Conservation (phyloP, 2,113 vertebrate species). For the Irena cyanogastra region DNA sequence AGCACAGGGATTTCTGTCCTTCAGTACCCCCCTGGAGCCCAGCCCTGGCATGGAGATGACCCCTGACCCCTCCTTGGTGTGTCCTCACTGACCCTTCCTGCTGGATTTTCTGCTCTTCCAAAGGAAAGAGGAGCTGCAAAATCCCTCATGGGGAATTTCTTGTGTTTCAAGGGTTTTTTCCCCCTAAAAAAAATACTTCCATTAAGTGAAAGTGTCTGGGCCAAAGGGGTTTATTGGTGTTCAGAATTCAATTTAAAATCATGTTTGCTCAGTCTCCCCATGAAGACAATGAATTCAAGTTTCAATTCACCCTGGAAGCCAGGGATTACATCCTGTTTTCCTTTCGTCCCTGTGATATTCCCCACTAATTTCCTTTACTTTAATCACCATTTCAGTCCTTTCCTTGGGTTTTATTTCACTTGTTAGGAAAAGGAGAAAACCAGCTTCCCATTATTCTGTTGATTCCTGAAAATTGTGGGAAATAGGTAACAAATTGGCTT, state of each 20-base stretch:
- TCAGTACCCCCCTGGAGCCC: neutral
- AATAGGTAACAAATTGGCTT: neutral
- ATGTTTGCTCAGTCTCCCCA: neutral
- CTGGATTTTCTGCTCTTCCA: neutral
- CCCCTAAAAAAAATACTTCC: neutral
- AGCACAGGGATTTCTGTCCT: neutral
- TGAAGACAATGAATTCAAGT: rapidly evolving
- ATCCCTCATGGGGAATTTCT: neutral
- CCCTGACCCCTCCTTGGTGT: rapidly evolving
- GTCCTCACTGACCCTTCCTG: neutral
- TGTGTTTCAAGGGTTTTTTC: rapidly evolving
- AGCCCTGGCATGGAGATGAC: no score
- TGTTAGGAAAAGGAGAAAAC: neutral
- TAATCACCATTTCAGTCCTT: neutral
- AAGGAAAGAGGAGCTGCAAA: neutral
- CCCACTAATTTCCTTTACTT: neutral
- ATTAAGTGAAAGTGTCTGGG: neutral
- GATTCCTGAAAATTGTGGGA: neutral
- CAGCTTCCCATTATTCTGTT: neutral
- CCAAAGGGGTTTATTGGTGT: neutral
- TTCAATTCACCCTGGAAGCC: neutral
- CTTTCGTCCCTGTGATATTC: neutral
- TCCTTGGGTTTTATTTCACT: neutral
- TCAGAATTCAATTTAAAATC: neutral
- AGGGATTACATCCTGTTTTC: neutral